Base-by-base conservation (phyloP, 2,113 vertebrate species). In the Narcine bancroftii region DNA sequence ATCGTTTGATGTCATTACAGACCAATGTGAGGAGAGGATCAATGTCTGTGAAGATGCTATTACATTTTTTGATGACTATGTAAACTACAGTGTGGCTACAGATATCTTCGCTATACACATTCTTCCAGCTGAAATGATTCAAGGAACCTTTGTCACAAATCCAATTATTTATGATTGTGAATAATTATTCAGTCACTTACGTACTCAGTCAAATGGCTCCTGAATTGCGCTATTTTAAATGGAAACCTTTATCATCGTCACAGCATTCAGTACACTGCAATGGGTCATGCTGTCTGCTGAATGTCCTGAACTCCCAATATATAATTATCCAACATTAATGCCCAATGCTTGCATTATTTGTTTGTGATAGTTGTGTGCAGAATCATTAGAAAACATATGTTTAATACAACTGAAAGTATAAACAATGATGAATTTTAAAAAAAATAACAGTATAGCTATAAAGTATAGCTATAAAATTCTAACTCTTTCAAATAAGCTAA, bases 151-250 rank as follows among this genome's bases (percentile, higher is more conserved):
- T 91, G 65, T 91, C 89, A 91, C 89, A 69, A 29, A 45, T 91
- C 24, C 89, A 91, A 91, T 91, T 91, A 66, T 69, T 91, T 91
- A 42, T 42, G 89, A 91, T 91, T 91, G 89, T 42, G 65, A 91
- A 91, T 91, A 47, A 91, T 91, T 91, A 91, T 33, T 47, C 65
- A 15, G 65, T 69, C 65, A 91, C 39, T 91, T 91, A 91, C 63
- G 26, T 71, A 91, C 36, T 91, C 42, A 26, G 63, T 91, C 89
- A 91, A 91, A 91, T 91, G 10, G 24, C 63, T 17, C 79, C 39
- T 42, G 71, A 69, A 91, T 91, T 91, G 29, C 29, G 33, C 10
- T 69, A 17, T 47, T 47, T 69, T 47, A 69, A 91, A 45, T 69
- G 71, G 39, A 69, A 91, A 19, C 89, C 17, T 39, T 29, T 69